Base-by-base conservation (phyloP, 2,888 invertebrate genomes). In the Drosophila prostipennis region DNA sequence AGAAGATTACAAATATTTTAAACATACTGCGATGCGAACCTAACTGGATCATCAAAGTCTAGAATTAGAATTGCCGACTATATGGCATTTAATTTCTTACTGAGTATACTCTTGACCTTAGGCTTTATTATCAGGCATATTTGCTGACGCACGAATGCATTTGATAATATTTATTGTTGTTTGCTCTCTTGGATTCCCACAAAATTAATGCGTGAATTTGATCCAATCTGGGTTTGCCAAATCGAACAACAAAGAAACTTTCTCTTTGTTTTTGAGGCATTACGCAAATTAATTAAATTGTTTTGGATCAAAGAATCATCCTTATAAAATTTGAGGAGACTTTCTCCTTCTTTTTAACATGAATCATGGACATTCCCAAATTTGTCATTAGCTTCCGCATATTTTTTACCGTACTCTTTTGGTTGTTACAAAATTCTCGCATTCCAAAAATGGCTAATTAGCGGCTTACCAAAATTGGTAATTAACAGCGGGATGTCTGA, bases 391-490 rank as follows among this genome's bases (percentile, higher is more conserved):
- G 45, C 46, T 71, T 71, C 71, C 71, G 71, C 67, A 59, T 57
- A 29, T 48, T 26, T 16, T 32, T 13, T 8, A 23, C 10, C 42
- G 13, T 26, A 42, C 16, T 37, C 32, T 34, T 55, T 49, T 43
- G 19, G 55, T n/a, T 45, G 40, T 26, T 26, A 26, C 29, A 46
- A 46, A 52, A 45, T 56, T 40, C 29, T 72, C 55, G 42, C 69
- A 74, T 87, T 61, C 78, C 80, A 67, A 65, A 82, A 74, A 76
- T 76, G 83, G 83, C 67, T 83, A 82, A 87, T 87, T 86, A 82
- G 61, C 57, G 8, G 29, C 67, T 43, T 11, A 65, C 86, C 88
- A 83, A 88, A 83, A 83, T 83, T 83, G 82, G 82, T 68, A 76
- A 83, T 74, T 78, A 78, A 68, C 65, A 56, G 58, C 65, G 48